Evolutionary conservation across 1,140 invertebrate species (phyloP).

Genomic region (Zaprionus lachaisei): DNA sequence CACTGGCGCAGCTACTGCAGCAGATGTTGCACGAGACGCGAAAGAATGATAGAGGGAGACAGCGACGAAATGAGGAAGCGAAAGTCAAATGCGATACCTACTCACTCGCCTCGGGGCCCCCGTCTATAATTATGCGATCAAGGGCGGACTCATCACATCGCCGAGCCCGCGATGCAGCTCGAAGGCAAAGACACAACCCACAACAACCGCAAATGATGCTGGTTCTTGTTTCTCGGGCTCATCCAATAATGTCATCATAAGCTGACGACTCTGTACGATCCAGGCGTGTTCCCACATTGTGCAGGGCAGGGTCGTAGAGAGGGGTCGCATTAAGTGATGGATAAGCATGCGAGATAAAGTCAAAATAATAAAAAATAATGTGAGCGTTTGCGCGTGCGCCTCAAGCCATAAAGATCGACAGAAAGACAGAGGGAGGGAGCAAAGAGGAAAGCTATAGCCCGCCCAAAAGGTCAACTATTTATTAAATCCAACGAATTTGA

Average conservation of each 20-base stretch:
- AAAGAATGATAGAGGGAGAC: background rate
- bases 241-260: conserved; percentile 76
- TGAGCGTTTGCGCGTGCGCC: conserved; percentile 45
- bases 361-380: conserved; percentile 77
- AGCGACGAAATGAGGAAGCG: conserved; percentile 7
- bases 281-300: conserved; percentile 63
- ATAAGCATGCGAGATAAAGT: conserved; percentile 68
- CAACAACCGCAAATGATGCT: conserved; percentile 70
- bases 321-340: conserved; percentile 46
- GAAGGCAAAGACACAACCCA: conserved; percentile 49
- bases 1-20: conserved; percentile 42
- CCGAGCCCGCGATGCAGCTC: conserved; percentile 33
- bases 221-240: conserved; percentile 33
- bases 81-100: conserved; percentile 32
- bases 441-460: background rate
- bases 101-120: conserved; percentile 10
- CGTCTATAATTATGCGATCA: conserved; percentile 61
- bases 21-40: conserved; percentile 43
- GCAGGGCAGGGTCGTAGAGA: conserved; percentile 10
- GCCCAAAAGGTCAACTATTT: conserved; percentile 61
- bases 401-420: conserved; percentile 18
- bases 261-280: conserved; percentile 35
- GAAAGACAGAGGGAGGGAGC: conserved; percentile 6
- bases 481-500: conserved; percentile 64
- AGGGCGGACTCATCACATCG: conserved; percentile 32